Percentiles rank a stretch among this genome's conserved stretches.
phyloP scores from a whole-genome alignment of 2,797 vertebrate genomes.

The Phalloptychus januarius region DNA sequence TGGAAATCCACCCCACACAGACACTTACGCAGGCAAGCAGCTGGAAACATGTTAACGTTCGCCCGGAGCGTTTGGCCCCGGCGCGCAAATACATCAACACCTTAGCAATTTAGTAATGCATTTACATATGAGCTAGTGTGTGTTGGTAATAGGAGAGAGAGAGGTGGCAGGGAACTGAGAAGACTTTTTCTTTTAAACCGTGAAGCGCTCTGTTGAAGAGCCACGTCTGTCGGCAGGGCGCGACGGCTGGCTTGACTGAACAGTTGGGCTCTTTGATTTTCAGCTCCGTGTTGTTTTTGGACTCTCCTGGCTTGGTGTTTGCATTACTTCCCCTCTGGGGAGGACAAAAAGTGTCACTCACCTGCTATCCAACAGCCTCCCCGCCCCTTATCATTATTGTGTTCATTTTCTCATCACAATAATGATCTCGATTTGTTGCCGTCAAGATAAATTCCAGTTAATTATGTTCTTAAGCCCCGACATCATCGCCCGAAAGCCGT shows the following conservation, averaged over 20 bases:
- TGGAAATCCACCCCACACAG: constrained; percentile 56
- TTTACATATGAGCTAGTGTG: constrained; percentile 5
- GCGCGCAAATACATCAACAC: constrained; percentile 21
- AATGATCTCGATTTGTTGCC: too few relatives aligned
- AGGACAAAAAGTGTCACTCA: constrained; percentile 53
- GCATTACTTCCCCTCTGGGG: constrained; percentile 68
- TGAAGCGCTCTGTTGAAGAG: constrained; percentile 22
- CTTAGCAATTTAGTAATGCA: background rate
- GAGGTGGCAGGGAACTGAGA: constrained; percentile 14
- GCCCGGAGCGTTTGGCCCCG: constrained; percentile 17
- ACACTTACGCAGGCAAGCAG: constrained; percentile 21
- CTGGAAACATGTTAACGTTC: constrained; percentile 45
- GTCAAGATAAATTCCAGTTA: too few relatives aligned
- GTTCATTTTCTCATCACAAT: too few relatives aligned
- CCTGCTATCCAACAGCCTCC: background rate
- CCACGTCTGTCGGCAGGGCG: constrained; percentile 64
- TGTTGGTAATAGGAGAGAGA: constrained; percentile 16
- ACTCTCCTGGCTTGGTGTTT: constrained; percentile 46
- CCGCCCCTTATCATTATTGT: too few relatives aligned
- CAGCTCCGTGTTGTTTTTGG: constrained; percentile 59
- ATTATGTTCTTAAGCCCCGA: too few relatives aligned
- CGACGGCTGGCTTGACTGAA: constrained; percentile 32
- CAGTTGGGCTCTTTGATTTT: constrained; percentile 66
- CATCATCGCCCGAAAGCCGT: too few relatives aligned
- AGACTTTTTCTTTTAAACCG: constrained; percentile 10